These are phyloP conservation scores for Malurus alboscapulatus DNA, from an alignment of 2,113 vertebrate genomes.

Conservation along the genomic window DNA sequence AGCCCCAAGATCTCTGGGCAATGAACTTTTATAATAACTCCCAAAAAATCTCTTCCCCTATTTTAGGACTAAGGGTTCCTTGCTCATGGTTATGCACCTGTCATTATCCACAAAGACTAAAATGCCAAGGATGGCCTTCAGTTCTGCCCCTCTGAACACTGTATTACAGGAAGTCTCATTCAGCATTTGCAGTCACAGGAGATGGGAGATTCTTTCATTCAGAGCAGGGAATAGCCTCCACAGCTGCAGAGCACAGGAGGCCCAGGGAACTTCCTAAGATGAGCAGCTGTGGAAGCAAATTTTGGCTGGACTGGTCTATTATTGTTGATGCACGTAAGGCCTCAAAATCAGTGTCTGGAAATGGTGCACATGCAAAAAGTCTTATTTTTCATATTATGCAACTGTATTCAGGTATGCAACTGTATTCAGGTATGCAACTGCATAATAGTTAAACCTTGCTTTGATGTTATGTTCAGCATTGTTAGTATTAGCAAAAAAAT, in stretches of 20 bases:
- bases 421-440: neutral
- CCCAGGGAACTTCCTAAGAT: slow-evolving; percentile 43
- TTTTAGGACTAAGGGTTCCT: neutral
- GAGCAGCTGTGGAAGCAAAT: slow-evolving; percentile 59
- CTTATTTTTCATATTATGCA: neutral
- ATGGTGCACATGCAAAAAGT: neutral
- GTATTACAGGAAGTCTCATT: slow-evolving; percentile 52
- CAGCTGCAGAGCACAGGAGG: slow-evolving; percentile 61
- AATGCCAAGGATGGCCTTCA: slow-evolving; percentile 21
- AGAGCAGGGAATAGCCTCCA: slow-evolving; percentile 37
- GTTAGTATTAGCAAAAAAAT: neutral
- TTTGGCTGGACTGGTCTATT: slow-evolving; percentile 49
- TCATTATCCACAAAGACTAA: neutral
- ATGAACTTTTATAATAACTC: neutral
- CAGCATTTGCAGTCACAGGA: slow-evolving; percentile 41
- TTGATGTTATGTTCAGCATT: neutral
- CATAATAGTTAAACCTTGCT: neutral
- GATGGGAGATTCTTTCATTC: neutral
- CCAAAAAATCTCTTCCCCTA: neutral
- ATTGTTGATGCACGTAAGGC: slow-evolving; percentile 6
- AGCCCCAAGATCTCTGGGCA: neutral
- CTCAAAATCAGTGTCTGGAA: slow-evolving; percentile 23
- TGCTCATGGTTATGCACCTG: neutral
- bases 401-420: neutral
- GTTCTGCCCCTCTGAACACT: slow-evolving; percentile 1